Percentiles rank a stretch among this genome's conserved stretches.
phyloP scores from a whole-genome alignment of 2,797 vertebrate species.

The Sebastes minor region DNA sequence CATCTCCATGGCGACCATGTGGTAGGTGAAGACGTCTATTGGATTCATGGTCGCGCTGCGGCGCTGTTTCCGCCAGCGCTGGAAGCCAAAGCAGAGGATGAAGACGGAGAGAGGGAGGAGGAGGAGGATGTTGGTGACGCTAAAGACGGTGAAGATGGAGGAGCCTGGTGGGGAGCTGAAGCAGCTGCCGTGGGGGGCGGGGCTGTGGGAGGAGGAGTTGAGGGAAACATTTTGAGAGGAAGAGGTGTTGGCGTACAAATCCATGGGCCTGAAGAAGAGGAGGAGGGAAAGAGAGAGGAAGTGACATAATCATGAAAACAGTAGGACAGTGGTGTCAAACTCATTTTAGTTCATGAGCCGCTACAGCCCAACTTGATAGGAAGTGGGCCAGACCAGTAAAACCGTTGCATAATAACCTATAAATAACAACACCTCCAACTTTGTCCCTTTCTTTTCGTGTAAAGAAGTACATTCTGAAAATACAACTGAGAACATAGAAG shows the following conservation, averaged over 20 bases:
- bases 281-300: neutral
- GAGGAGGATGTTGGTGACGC: slow-evolving; percentile 16
- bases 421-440: too few species aligned
- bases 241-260: neutral
- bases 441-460: too few species aligned
- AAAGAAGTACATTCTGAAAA: too few species aligned
- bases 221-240: neutral
- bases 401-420: too few species aligned
- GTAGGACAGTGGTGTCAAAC: too few species aligned
- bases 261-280: neutral
- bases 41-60: neutral
- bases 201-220: neutral
- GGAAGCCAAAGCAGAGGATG: neutral
- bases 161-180: neutral
- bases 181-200: neutral
- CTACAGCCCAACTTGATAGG: too few species aligned
- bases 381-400: too few species aligned
- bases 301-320: neutral
- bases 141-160: neutral
- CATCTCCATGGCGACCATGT: slow-evolving; percentile 38
- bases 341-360: too few species aligned
- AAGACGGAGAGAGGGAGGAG: slow-evolving; percentile 26
- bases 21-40: slow-evolving; percentile 22
- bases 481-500: too few species aligned
- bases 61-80: neutral